Base-by-base conservation (phyloP, 2,888 invertebrate genomes). In the Drosophila merina region DNA sequence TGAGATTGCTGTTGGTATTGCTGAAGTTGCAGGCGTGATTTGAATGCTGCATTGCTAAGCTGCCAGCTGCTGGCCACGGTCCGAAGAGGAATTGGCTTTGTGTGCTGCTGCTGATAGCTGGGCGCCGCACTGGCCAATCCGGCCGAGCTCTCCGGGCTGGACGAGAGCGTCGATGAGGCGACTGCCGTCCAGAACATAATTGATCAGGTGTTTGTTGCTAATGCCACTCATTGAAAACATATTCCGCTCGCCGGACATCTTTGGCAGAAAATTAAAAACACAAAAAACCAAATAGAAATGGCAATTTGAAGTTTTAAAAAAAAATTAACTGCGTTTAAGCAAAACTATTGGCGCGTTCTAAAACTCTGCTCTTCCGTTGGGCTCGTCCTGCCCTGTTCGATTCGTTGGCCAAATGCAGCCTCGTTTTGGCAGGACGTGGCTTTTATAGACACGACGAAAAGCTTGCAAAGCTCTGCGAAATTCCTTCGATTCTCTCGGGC, bases 151-250 rank as follows among this genome's bases (percentile, higher is more conserved):
- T 62, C 71, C 4, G 20, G 9, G 4, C 25, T 33, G 31, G 75
- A 26, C 31, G 66, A n/a, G 3, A 77, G 66, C 12, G 79, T 59
- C 10, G 77, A 70, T 30, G 79, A 77, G 50, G 78, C 79, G 30
- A 78, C 74, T 45, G 74, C 75, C 47, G 79, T 59, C 79, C 75
- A 78, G 42, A 78, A 75, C 79, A 78, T 79, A 57, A 4, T 62
- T 12, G 14, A n/a, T 6, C 3, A 3, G 5, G 1, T 25, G 47
- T 8, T 5, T 28, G 5, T 30, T 6, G 36, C 30, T 9, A 20
- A 49, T 3, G 51, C 40, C 36, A 42, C n/a, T 12, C 47, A 49
- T 42, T 10, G 30, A 25, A 31, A 12, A 4, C 9, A 8, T 26
- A 12, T 31, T 25, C 45, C 55, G 38, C 26, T 42, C 14, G 14